Evolutionary conservation across 1,140 invertebrate species (phyloP).

Genomic region (Sesamia nonagrioides): DNA sequence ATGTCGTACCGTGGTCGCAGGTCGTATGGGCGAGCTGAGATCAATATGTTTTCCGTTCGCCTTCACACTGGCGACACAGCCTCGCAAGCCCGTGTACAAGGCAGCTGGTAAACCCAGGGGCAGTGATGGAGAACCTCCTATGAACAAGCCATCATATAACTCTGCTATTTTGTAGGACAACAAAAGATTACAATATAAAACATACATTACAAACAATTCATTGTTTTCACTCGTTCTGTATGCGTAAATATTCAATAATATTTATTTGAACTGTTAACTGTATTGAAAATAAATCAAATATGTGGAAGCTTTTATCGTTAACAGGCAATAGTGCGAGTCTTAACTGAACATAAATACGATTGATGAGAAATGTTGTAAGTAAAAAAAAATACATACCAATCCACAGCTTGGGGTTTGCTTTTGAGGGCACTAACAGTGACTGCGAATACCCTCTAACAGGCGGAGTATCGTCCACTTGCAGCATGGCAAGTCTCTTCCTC

Average conservation of each 20-base stretch:
- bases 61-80: slow-evolving; percentile 84
- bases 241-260: slow-evolving; percentile 17
- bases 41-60: slow-evolving; percentile 81
- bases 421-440: slow-evolving; percentile 90
- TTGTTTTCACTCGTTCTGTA: slow-evolving; percentile 17
- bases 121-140: slow-evolving; percentile 85
- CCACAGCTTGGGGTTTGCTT: slow-evolving; percentile 93
- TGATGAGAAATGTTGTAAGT: not conserved
- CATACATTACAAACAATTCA: not conserved
- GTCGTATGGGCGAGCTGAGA: slow-evolving; percentile 80
- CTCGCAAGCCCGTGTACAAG: slow-evolving; percentile 80
- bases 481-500: slow-evolving; percentile 90
- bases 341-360: slow-evolving; percentile 12
- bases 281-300: slow-evolving; percentile 31
- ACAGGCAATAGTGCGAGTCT: not conserved
- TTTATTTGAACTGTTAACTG: slow-evolving; percentile 24
- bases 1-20: slow-evolving; percentile 71
- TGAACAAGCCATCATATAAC: slow-evolving; percentile 47
- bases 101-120: slow-evolving; percentile 82
- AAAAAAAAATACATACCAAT: slow-evolving; percentile 87
- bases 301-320: slow-evolving; percentile 8
- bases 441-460: slow-evolving; percentile 89
- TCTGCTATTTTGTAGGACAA: slow-evolving; percentile 1
- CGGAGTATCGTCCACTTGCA: slow-evolving; percentile 91
- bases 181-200: slow-evolving; percentile 15